phyloP scores from a whole-genome alignment of 2,797 vertebrate species.

The Diplodus puntazzo region DNA sequence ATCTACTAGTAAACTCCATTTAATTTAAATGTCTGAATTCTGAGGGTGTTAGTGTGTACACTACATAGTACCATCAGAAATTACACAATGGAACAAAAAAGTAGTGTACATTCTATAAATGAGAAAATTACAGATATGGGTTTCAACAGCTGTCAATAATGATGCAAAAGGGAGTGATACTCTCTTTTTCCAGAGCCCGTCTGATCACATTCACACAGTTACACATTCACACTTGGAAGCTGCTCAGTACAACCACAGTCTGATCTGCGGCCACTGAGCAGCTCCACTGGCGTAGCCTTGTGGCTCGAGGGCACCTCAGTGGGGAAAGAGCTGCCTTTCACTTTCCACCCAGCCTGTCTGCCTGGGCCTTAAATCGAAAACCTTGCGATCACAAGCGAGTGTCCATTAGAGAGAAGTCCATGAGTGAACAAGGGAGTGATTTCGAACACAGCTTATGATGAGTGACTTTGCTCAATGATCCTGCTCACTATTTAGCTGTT shows the following conservation, averaged over 20 bases:
- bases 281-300: too few species aligned
- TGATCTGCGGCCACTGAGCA: too few species aligned
- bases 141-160: not conserved
- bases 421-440: not conserved
- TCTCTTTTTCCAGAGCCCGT: too few species aligned
- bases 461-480: not conserved
- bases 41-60: not conserved
- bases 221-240: too few species aligned
- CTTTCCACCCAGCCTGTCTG: too few species aligned
- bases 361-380: too few species aligned
- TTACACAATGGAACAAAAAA: not conserved
- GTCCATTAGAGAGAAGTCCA: not conserved
- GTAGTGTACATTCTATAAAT: not conserved
- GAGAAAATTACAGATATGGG: not conserved
- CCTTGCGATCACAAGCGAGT: too few species aligned
- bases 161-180: not conserved
- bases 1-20: not conserved
- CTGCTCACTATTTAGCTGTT: not conserved
- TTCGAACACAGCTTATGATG: not conserved
- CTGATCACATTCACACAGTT: too few species aligned
- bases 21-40: not conserved
- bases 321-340: too few species aligned
- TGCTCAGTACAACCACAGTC: too few species aligned
- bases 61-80: not conserved
- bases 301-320: too few species aligned